These are phyloP conservation scores for Sterrhoptilus dennistouni DNA, from an alignment of 2,113 vertebrate genomes.

Conservation along the genomic window DNA sequence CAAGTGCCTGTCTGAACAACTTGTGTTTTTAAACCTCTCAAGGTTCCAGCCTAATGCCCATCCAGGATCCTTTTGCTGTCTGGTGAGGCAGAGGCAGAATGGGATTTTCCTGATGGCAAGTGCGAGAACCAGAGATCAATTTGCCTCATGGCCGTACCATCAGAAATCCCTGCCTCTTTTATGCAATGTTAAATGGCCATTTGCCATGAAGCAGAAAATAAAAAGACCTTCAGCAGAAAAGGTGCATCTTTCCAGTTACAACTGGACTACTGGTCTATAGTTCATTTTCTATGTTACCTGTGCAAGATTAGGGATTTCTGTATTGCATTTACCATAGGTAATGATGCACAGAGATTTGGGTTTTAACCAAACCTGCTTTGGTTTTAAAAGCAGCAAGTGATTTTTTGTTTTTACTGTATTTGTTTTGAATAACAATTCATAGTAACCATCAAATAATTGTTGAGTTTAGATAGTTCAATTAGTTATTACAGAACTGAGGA, in stretches of 20 bases:
- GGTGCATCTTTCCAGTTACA: background rate
- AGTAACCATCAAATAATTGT: background rate
- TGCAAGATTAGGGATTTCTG: background rate
- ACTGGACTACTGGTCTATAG: background rate
- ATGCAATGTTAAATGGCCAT: fast-evolving
- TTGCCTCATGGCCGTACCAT: fast-evolving
- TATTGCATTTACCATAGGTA: background rate
- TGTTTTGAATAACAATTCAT: background rate
- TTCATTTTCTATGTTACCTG: background rate
- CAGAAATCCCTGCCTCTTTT: background rate
- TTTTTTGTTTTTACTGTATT: background rate
- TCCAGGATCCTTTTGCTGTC: fast-evolving
- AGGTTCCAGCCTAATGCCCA: background rate
- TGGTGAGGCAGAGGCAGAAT: background rate
- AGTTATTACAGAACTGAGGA: background rate
- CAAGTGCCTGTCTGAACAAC: background rate
- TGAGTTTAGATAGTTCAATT: background rate
- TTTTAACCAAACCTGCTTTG: background rate
- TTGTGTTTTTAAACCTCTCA: background rate
- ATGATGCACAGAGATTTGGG: background rate
- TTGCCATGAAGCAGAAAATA: background rate
- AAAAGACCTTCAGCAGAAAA: background rate
- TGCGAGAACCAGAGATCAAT: background rate
- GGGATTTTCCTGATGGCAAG: background rate
- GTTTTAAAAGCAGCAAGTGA: background rate